Conservation (phyloP, 1,140 invertebrate genomes). For the Drosophila bocqueti region DNA sequence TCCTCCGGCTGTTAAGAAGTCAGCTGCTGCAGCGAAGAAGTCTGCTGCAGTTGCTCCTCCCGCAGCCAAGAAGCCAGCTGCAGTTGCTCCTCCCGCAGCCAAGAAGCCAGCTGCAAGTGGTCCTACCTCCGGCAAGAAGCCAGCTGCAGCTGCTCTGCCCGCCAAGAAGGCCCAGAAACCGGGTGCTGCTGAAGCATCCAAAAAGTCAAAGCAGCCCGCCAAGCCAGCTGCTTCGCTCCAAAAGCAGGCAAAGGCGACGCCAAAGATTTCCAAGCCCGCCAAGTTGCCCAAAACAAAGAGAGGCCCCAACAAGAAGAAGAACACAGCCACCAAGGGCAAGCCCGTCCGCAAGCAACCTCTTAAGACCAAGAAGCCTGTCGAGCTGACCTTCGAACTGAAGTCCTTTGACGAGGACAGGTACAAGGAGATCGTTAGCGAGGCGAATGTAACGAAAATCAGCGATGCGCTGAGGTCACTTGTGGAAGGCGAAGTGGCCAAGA, state of each 20-base stretch:
- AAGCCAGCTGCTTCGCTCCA: slow-evolving; percentile 22
- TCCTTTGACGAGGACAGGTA: slow-evolving; percentile 74
- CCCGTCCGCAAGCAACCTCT: slow-evolving; percentile 5
- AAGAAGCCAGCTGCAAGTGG: neutral
- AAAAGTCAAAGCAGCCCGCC: slow-evolving; percentile 5
- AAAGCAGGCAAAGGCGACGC: slow-evolving; percentile 23
- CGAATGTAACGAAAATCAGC: slow-evolving; percentile 68
- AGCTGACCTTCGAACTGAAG: slow-evolving; percentile 55
- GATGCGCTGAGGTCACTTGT: slow-evolving; percentile 64
- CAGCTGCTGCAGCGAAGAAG: neutral
- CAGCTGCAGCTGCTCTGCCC: neutral
- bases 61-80: neutral
- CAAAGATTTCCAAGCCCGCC: slow-evolving; percentile 25
- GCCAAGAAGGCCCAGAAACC: slow-evolving; percentile 22
- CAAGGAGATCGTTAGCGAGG: slow-evolving; percentile 54
- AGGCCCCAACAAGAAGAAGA: slow-evolving; percentile 2
- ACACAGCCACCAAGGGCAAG: slow-evolving; percentile 15
- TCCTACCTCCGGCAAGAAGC: slow-evolving; percentile 2
- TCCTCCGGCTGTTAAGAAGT: slow-evolving; percentile 4
- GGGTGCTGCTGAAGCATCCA: neutral
- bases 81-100: neutral
- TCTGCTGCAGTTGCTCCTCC: neutral
- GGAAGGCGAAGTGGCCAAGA: slow-evolving; percentile 60
- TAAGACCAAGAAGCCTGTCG: slow-evolving; percentile 26
- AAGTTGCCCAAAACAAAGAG: slow-evolving; percentile 44